Base-by-base conservation (phyloP, 2,797 vertebrate species). In the Oryzias dopingdopingensis region DNA sequence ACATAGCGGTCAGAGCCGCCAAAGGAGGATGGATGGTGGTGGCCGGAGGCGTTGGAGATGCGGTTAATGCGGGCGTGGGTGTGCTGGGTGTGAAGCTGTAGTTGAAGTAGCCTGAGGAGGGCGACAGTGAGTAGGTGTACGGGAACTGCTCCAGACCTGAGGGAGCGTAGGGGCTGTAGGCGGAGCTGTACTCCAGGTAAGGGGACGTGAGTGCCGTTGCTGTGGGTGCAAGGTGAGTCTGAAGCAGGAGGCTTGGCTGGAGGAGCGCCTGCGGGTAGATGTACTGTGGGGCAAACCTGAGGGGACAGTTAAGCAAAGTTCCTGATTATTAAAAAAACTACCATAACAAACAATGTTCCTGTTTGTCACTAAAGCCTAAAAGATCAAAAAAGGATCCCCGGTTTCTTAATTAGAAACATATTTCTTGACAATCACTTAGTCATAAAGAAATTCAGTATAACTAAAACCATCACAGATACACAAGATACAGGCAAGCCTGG, bases 231-330 rank as follows among this genome's bases (percentile, higher is more conserved):
- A 97, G 84, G 0, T 94, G 96, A n/a, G 94, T 91, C 0, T 95
- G 96, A 66, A 99, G 93, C 73, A 98, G 86, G 86, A 98, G 87
- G 62, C 94, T 91, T 74, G 97, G 97, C 74, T 98, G 97, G 32
- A 98, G 83, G 64, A 95, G 91, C 0, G 96, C 85, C 85, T 94
- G 94, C 0, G 97, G 96, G 86, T 97, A 98, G 60, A 97, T 82
- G 15, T 96, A 97, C 87, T 96, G 96, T 69, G 95, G 95, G 0
- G 92, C 79, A 43, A 98, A 90, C 78, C 97, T 99, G 92, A 0
- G 79, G 59, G 69, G 51, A 82, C 24, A 88, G 50, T 81, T n/a
- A 32, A 22, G 41, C n/a, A 42, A 49, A 45, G 44, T 45, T 13
- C n/a, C 6, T 10, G 17, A 14, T 44, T 18, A 17, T 44, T 44